Percentiles rank a stretch among this genome's conserved stretches.
Evolutionary conservation across 2,113 vertebrate species (phyloP).

Genomic region (Strix aluco): DNA sequence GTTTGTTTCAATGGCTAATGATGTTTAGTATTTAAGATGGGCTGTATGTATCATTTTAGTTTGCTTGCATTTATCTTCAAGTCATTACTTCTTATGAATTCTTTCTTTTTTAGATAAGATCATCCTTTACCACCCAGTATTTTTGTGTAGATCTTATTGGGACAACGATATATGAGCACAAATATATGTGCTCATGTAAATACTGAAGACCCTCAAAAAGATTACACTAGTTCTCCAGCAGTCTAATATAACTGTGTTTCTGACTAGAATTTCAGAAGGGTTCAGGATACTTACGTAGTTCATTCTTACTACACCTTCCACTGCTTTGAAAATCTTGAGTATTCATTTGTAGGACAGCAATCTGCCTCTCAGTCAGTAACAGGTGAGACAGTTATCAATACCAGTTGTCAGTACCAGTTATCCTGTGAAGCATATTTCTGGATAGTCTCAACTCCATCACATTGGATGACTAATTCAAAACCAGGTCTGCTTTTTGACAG

Average conservation of each 20-base stretch:
- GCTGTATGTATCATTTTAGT: not conserved
- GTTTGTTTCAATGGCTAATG: not conserved
- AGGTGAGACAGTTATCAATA: not conserved
- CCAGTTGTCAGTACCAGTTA: not conserved
- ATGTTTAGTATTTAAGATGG: not conserved
- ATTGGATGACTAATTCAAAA: not conserved
- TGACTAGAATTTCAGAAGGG: not conserved
- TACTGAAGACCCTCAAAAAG: not conserved
- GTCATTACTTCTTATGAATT: not conserved
- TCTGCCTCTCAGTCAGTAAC: not conserved
- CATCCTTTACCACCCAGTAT: not conserved
- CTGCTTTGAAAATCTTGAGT: not conserved
- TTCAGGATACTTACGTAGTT: not conserved
- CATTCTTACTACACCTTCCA: not conserved
- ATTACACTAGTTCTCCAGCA: not conserved
- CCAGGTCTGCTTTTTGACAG: not conserved
- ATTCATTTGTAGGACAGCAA: not conserved
- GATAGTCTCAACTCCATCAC: not conserved
- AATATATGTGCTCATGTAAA: not conserved
- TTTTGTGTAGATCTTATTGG: not conserved
- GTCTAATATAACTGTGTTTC: not conserved
- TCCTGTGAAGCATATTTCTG: not conserved
- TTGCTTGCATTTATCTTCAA: not conserved
- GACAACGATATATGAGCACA: not conserved
- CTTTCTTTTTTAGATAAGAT: not conserved